These are phyloP conservation scores for Uropetala carovei DNA, from an alignment of 2,888 invertebrate genomes.

Conservation along the genomic window DNA sequence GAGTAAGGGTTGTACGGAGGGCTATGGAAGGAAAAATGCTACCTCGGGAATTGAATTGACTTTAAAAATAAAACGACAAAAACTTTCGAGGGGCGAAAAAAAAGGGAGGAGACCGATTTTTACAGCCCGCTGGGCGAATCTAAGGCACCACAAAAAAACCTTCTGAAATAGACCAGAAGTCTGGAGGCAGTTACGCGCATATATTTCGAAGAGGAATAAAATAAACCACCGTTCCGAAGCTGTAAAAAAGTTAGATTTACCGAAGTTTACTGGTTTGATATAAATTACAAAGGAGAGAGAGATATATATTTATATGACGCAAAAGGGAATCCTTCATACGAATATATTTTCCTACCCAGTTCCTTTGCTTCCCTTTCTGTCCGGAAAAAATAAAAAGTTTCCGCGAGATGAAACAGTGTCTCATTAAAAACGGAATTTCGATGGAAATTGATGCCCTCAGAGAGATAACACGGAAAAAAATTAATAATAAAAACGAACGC, in stretches of 20 bases:
- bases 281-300: background rate
- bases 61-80: background rate
- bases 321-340: background rate
- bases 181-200: background rate
- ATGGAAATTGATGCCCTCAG: background rate
- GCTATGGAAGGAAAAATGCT: background rate
- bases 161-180: constrained; percentile 31
- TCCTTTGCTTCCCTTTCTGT: background rate
- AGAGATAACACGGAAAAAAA: background rate
- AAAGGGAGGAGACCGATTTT: background rate
- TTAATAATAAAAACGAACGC: background rate
- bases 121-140: background rate
- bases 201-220: background rate
- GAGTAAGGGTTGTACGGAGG: background rate
- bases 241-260: background rate
- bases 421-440: background rate
- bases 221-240: too few species aligned
- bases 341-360: background rate
- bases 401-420: background rate
- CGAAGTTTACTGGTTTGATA: background rate
- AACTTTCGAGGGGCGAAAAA: too few species aligned
- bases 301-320: background rate
- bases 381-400: background rate
- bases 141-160: background rate
- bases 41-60: background rate